phyloP scores from a whole-genome alignment of 2,113 vertebrate genomes.

The Macrotis lagotis region DNA sequence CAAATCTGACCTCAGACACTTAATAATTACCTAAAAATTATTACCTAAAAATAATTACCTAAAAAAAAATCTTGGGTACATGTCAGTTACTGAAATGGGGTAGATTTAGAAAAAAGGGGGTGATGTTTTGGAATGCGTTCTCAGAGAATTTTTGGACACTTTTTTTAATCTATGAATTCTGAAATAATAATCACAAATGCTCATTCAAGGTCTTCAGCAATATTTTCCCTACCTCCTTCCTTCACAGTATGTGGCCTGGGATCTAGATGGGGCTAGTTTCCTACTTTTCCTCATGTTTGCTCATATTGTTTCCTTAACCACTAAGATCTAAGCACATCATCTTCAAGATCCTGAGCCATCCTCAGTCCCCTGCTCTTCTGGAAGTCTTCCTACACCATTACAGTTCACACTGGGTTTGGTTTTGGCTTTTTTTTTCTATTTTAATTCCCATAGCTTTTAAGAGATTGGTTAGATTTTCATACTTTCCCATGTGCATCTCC shows the following conservation, averaged over 20 bases:
- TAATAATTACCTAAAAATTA: no score
- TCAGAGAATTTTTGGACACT: not conserved
- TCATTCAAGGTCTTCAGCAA: not conserved
- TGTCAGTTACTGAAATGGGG: not conserved
- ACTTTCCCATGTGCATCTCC: not conserved
- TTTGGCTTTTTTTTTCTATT: not conserved
- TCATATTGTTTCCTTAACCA: accelerated
- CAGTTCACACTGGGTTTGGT: not conserved
- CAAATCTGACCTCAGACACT: no score
- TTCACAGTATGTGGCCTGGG: not conserved
- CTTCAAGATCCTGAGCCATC: not conserved
- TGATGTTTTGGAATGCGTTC: not conserved
- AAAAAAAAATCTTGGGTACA: not conserved
- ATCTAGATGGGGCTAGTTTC: not conserved
- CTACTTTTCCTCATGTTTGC: not conserved
- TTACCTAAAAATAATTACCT: no score
- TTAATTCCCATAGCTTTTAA: not conserved
- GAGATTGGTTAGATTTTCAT: not conserved
- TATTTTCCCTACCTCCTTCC: not conserved
- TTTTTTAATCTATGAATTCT: not conserved
- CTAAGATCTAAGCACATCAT: not conserved
- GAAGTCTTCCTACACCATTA: not conserved
- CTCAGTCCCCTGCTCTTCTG: not conserved
- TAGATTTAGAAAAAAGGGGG: not conserved
- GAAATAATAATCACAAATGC: not conserved